phyloP scores from a whole-genome alignment of 1,140 invertebrate species.

The Harpegnathos saltator region DNA sequence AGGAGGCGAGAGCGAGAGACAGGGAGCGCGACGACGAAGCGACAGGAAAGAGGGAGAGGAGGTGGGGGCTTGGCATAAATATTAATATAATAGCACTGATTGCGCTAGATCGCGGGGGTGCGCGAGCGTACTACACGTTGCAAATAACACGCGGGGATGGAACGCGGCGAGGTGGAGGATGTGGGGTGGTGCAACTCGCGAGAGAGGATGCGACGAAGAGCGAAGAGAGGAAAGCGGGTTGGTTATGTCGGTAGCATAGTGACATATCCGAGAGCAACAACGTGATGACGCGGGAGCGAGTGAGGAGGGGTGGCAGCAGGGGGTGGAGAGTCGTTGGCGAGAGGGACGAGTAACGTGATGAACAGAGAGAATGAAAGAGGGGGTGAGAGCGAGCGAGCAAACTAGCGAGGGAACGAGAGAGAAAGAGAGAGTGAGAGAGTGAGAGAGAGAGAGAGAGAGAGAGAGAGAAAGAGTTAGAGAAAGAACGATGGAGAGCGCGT shows the following conservation, averaged over 20 bases:
- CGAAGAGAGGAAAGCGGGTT: constrained; percentile 38
- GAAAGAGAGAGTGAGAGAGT: constrained; percentile 52
- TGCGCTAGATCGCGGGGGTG: constrained; percentile 74
- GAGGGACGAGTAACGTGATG: constrained; percentile 45
- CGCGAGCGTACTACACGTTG: constrained; percentile 55
- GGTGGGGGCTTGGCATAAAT: constrained; percentile 73
- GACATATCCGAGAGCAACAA: constrained; percentile 76
- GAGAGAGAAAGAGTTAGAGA: constrained; percentile 51
- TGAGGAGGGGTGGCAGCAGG: constrained; percentile 58
- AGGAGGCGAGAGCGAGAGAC: neutral
- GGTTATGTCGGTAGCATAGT: constrained; percentile 71
- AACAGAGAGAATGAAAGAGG: constrained; percentile 23
- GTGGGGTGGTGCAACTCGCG: neutral
- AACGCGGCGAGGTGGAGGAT: constrained; percentile 10
- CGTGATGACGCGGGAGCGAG: constrained; percentile 70
- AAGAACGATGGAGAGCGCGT: constrained; percentile 35
- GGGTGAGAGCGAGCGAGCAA: constrained; percentile 49
- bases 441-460: constrained; percentile 68
- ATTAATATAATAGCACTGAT: constrained; percentile 81
- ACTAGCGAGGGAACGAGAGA: constrained; percentile 67
- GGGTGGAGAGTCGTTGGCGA: constrained; percentile 34
- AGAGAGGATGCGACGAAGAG: constrained; percentile 39
- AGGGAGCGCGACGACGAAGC: constrained; percentile 22
- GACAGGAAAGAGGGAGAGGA: constrained; percentile 24
- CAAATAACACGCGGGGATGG: constrained; percentile 61